These are phyloP conservation scores for Cyclophora albipunctata DNA, from an alignment of 2,888 invertebrate species.

Conservation along the genomic window DNA sequence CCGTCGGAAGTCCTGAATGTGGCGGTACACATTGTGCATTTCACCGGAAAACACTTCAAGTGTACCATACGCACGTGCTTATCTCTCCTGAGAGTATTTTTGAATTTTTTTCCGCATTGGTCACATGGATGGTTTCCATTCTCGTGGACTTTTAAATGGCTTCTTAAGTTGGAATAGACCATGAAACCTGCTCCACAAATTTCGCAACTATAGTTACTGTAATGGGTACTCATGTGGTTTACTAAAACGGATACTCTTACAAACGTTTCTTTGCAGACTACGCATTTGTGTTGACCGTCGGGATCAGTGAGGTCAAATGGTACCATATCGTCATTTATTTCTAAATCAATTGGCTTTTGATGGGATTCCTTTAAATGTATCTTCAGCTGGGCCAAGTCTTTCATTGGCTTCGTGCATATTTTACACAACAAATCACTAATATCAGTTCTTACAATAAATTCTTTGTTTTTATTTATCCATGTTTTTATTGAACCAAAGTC, in stretches of 20 bases:
- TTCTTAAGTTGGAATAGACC: neutral
- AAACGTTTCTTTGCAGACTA: neutral
- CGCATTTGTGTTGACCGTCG: neutral
- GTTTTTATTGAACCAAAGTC: neutral
- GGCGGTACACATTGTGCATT: conserved; percentile 19
- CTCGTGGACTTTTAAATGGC: conserved; percentile 15
- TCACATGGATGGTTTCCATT: conserved; percentile 28
- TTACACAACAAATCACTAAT: neutral
- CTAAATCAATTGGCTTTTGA: neutral
- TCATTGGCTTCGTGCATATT: neutral
- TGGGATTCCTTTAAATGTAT: neutral
- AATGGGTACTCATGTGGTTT: conserved; percentile 3
- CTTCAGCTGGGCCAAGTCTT: neutral
- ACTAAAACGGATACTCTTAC: neutral
- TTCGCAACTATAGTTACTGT: conserved; percentile 3
- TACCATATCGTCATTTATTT: neutral
- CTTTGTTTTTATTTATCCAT: neutral
- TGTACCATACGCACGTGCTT: neutral
- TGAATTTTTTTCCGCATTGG: conserved; percentile 31
- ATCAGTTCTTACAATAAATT: neutral
- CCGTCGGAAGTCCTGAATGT: no score
- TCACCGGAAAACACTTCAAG: neutral
- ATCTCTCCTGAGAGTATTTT: conserved; percentile 6
- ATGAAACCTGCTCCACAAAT: conserved; percentile 3
- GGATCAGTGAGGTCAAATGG: neutral